Evolutionary conservation across 92 coral and sea anemone genomes (phyloP), one percentile per base, ranked within the genome.

Genomic region (Blastomussa wellsi): DNA sequence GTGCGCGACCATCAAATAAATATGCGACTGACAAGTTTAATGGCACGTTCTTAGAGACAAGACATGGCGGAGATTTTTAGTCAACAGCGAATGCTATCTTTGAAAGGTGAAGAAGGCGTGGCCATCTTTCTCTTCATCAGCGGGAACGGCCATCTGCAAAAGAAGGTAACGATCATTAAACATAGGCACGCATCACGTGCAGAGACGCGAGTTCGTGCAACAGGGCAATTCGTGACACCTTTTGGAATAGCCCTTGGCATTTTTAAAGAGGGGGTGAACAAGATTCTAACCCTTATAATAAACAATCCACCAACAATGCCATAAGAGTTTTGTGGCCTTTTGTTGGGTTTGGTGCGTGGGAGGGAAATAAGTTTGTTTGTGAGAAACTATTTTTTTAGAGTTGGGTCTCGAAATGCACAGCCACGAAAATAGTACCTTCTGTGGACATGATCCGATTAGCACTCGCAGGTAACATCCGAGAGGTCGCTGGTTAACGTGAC

Each of bases 81-180:
- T 49, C 74, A n/a, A n/a, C n/a, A 29, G 37, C 28, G 14, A 70
- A 37, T 57, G 87, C 42, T 60, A 83, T 89, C 95, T 85, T 59
- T 89, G 83, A 79, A 94, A 94, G 14, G 86, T 81, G 87, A 91
- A 95, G 88, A 76, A 84, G 57, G 91, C 95, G 76, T 92, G 95
- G 19, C 94, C 86, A 44, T 95, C 98, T 71, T 94, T 87, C 75
- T 88, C 92, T 53, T 95, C 93, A 81, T 95, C 96, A 17, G 74
- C 55, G 28, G 86, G 59, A 64, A 87, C 85, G 14, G 87, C 42
- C n/a, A 91, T 73, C 98, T 95, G 89, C 39, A 60, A 87, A 4
- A 70, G 41, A 79, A 82, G 16, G 39, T 5, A 80, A 79, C 41
- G 4, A 52, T 5, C 48, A 1, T 62, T 33, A 36, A 79, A 32